A percentile compares a stretch with the other conserved stretches of the same genome.
Evolutionary conservation across 2,113 vertebrate genomes (phyloP).

Genomic region (Trematomus loennbergii): DNA sequence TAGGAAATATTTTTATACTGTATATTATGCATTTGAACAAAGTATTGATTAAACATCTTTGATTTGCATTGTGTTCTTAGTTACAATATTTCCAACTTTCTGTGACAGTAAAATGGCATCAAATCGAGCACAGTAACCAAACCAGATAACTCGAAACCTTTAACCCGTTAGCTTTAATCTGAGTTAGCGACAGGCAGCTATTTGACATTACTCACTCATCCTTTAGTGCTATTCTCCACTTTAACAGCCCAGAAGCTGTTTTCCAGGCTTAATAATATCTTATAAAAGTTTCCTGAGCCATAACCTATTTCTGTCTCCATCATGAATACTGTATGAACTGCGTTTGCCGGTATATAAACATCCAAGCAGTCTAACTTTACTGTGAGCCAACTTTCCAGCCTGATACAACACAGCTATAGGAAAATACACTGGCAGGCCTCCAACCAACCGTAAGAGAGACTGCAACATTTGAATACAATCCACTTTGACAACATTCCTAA

Average conservation of each 20-base stretch:
- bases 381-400: conserved; percentile 72
- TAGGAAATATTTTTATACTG: neutral
- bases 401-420: conserved; percentile 71
- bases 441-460: conserved; percentile 59
- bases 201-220: conserved; percentile 2
- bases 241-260: conserved; percentile 17
- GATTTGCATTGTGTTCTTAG: neutral
- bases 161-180: conserved; percentile 1
- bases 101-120: neutral
- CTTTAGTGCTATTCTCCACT: conserved; percentile 24
- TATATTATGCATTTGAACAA: neutral
- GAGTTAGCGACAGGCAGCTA: neutral
- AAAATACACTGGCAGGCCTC: conserved; percentile 69
- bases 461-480: conserved; percentile 67
- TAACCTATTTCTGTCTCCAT: conserved; percentile 77
- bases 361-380: conserved; percentile 63
- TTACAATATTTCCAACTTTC: neutral
- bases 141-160: neutral
- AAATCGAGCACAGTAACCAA: neutral
- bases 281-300: conserved; percentile 69
- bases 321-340: conserved; percentile 78
- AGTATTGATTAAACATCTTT: neutral
- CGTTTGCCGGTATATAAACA: conserved; percentile 76
- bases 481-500: conserved; percentile 70
- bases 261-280: conserved; percentile 47